phyloP scores from a whole-genome alignment of 2,113 vertebrate species.

The Pipra filicauda region DNA sequence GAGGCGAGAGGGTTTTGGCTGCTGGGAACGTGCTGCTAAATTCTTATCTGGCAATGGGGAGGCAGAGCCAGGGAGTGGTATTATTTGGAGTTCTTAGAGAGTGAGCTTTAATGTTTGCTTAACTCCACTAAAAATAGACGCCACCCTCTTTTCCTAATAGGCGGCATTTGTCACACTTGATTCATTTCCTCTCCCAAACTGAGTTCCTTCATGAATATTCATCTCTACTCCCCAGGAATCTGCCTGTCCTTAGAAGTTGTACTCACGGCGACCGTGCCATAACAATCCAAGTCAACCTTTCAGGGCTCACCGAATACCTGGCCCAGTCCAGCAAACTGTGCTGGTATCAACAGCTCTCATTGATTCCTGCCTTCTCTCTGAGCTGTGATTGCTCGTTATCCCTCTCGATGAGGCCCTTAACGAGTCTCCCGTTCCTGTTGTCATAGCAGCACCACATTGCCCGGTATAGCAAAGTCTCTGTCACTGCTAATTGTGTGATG shows the following conservation, averaged over 20 bases:
- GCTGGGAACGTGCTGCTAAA: constrained; percentile 12
- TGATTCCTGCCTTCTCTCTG: background rate
- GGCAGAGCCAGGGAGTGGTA: constrained; percentile 14
- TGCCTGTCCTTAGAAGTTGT: constrained; percentile 43
- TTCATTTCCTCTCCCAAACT: constrained; percentile 70
- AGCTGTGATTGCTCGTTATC: constrained; percentile 28
- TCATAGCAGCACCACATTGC: constrained; percentile 44
- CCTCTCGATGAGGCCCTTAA: constrained; percentile 19
- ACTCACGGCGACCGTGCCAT: background rate
- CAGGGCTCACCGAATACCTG: background rate
- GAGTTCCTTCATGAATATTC: constrained; percentile 74
- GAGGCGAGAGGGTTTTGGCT: constrained; percentile 24
- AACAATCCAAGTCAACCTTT: background rate
- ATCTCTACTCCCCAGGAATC: constrained; percentile 62
- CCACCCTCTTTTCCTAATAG: constrained; percentile 73
- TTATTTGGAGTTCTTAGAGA: constrained; percentile 68
- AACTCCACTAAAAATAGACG: constrained; percentile 73
- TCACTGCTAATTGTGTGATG: constrained; percentile 38
- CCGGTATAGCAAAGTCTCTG: background rate
- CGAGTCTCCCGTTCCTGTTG: constrained; percentile 50
- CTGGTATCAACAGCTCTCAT: background rate
- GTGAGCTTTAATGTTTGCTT: constrained; percentile 65
- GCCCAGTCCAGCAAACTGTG: background rate
- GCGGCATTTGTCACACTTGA: constrained; percentile 70
- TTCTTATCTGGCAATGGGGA: background rate